phyloP scores from a whole-genome alignment of 2,113 vertebrate genomes.

The Clarias batrachus region DNA sequence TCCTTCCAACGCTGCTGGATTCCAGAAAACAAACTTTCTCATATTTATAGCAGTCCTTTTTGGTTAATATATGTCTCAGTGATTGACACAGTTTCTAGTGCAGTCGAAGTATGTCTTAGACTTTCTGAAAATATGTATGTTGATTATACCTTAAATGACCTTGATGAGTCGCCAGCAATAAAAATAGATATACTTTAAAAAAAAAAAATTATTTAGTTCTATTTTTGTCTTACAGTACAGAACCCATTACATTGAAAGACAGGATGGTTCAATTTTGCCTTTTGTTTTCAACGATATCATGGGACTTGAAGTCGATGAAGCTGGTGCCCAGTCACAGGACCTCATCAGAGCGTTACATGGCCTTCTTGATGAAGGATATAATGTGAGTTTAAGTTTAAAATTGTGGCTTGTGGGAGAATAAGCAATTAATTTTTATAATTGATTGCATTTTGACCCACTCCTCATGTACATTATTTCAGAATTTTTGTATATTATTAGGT shows the following conservation, averaged over 20 bases:
- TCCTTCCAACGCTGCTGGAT: too few relatives aligned
- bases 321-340: neutral
- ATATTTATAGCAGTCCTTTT: too few relatives aligned
- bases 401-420: neutral
- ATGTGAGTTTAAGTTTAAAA: neutral
- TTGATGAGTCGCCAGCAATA: neutral
- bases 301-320: neutral
- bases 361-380: neutral
- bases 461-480: neutral
- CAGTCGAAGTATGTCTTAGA: too few relatives aligned
- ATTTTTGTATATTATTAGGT: neutral
- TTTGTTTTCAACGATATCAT: conserved; percentile 37
- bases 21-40: too few relatives aligned
- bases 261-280: neutral
- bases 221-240: conserved; percentile 26
- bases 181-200: neutral
- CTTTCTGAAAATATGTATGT: neutral
- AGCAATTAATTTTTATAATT: neutral
- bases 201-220: neutral
- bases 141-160: too few relatives aligned
- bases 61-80: too few relatives aligned
- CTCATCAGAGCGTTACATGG: conserved; percentile 24
- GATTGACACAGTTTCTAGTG: too few relatives aligned
- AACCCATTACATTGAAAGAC: neutral
- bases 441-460: neutral